Conservation (phyloP, 2,888 invertebrate genomes). For the Platycheirus albimanus region DNA sequence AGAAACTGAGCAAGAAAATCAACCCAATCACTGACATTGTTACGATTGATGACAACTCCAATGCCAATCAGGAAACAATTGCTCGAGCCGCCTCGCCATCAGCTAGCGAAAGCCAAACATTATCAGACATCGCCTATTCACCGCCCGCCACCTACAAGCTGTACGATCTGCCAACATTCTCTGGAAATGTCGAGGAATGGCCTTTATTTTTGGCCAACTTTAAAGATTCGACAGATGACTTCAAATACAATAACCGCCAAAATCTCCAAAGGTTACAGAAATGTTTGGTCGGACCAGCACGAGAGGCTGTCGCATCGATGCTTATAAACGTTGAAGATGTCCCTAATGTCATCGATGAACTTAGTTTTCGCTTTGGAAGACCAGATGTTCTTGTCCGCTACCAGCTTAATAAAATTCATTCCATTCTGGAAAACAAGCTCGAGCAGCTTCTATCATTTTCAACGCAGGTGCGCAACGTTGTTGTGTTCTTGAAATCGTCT, state of each 20-base stretch:
- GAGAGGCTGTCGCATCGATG: conserved; percentile 53
- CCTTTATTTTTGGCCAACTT: conserved; percentile 48
- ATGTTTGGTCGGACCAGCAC: conserved; percentile 37
- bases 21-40: too few relatives aligned
- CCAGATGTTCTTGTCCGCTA: conserved; percentile 30
- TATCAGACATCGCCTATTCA: too few relatives aligned
- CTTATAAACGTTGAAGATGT: conserved; percentile 48
- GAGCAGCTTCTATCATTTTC: conserved; percentile 17
- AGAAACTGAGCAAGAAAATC: too few relatives aligned
- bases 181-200: conserved; percentile 58
- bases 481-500: not conserved
- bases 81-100: too few relatives aligned
- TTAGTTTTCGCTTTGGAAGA: conserved; percentile 52
- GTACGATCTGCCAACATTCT: conserved; percentile 54
- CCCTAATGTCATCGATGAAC: conserved; percentile 35
- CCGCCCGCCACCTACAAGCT: conserved; percentile 25
- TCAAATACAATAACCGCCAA: conserved; percentile 37
- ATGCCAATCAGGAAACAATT: too few relatives aligned
- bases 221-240: conserved; percentile 43
- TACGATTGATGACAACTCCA: too few relatives aligned
- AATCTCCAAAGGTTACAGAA: conserved; percentile 49
- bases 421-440: conserved; percentile 3
- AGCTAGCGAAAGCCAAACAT: too few relatives aligned
- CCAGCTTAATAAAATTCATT: conserved; percentile 35
- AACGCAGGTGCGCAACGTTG: conserved; percentile 26